phyloP scores from a whole-genome alignment of 2,113 vertebrate genomes.

The Seriola dumerili region DNA sequence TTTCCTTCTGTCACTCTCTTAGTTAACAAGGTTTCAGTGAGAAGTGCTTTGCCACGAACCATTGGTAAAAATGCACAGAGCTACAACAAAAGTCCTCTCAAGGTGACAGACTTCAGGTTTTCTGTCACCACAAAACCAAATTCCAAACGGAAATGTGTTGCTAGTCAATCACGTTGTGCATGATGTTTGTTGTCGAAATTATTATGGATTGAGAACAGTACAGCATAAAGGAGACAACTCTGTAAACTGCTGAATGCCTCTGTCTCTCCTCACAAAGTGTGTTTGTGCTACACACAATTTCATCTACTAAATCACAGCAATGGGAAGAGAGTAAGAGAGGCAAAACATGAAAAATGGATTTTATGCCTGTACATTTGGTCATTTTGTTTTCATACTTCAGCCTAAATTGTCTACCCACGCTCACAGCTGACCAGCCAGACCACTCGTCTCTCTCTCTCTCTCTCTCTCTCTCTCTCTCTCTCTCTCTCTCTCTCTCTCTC shows the following conservation, averaged over 20 bases:
- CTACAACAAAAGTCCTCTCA: constrained; percentile 25
- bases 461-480: not conserved
- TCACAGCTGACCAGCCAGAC: constrained; percentile 39
- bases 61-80: constrained; percentile 23
- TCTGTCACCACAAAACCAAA: constrained; percentile 22
- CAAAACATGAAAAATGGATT: constrained; percentile 36
- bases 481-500: not conserved
- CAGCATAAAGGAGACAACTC: not conserved
- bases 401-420: constrained; percentile 43
- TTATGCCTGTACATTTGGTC: constrained; percentile 41
- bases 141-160: constrained; percentile 20
- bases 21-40: constrained; percentile 61
- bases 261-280: not conserved
- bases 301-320: constrained; percentile 7
- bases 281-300: constrained; percentile 8
- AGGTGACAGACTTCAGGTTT: constrained; percentile 24
- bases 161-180: constrained; percentile 15
- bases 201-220: constrained; percentile 8
- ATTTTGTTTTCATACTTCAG: constrained; percentile 47
- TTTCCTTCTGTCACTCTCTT: constrained; percentile 59
- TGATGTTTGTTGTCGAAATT: not conserved
- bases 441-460: not conserved
- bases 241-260: constrained; percentile 1
- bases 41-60: constrained; percentile 7
- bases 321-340: not conserved